Conservation (phyloP, 1,140 invertebrate species). For the Lordiphosa mommai region DNA sequence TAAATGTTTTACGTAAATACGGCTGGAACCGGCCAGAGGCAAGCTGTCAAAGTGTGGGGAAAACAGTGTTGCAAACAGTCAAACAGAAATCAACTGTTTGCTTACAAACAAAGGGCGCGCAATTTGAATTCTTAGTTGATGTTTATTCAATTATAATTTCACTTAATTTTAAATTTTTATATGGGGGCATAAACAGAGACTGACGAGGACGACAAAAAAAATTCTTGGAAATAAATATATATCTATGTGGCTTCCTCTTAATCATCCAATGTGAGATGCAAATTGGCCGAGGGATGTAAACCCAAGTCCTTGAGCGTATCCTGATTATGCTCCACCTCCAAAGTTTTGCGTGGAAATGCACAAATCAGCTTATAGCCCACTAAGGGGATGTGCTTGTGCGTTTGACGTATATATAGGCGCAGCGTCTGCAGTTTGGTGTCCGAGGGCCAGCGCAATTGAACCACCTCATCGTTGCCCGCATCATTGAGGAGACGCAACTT, state of each 20-base stretch:
- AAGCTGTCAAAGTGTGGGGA: conserved; percentile 11
- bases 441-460: conserved; percentile 74
- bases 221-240: conserved; percentile 46
- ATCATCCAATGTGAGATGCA: conserved; percentile 75
- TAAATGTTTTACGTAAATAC: conserved; percentile 62
- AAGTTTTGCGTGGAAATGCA: conserved; percentile 70
- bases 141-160: too few relatives aligned
- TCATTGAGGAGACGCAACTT: conserved; percentile 64
- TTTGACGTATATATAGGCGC: conserved; percentile 64
- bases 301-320: conserved; percentile 66
- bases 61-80: too few relatives aligned
- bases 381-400: conserved; percentile 70
- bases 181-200: conserved; percentile 6
- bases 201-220: conserved; percentile 9
- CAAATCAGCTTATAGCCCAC: conserved; percentile 74
- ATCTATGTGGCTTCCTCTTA: conserved; percentile 23
- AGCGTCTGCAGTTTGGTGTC: conserved; percentile 64
- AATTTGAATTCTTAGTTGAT: too few relatives aligned
- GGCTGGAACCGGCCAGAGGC: conserved; percentile 48
- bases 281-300: conserved; percentile 73
- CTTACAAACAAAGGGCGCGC: too few relatives aligned
- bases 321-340: conserved; percentile 60
- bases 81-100: too few relatives aligned
- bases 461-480: conserved; percentile 63
- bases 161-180: background rate